Conservation (phyloP, 2,888 invertebrate genomes). For the Cataglyphis altisquamis region DNA sequence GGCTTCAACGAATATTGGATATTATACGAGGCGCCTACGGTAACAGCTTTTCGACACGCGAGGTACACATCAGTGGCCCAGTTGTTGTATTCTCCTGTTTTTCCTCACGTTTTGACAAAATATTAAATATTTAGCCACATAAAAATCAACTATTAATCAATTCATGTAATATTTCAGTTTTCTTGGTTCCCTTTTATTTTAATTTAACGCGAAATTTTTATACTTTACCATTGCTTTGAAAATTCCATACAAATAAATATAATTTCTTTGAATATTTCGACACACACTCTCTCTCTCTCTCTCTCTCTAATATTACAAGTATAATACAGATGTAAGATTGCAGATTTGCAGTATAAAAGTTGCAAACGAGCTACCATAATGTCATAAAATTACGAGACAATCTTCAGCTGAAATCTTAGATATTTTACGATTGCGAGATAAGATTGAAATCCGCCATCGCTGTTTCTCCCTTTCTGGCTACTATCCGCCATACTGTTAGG, state of each 20-base stretch:
- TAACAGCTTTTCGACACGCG: conserved; percentile 83
- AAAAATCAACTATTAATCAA: conserved; percentile 13
- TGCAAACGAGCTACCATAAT: background rate
- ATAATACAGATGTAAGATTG: background rate
- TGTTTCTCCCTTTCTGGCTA: conserved; percentile 65
- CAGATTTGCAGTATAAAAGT: background rate
- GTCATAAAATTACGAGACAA: background rate
- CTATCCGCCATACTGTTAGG: conserved; percentile 81
- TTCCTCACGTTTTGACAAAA: conserved; percentile 53
- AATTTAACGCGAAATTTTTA: background rate
- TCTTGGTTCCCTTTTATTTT: background rate
- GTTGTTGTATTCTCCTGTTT: conserved; percentile 68
- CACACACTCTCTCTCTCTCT: background rate
- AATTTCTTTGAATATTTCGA: too few species aligned
- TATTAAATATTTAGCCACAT: conserved; percentile 59
- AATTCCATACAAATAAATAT: background rate
- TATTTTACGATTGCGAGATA: conserved; percentile 15
- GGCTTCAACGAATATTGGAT: conserved; percentile 81
- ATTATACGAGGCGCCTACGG: conserved; percentile 80
- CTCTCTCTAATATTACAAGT: background rate
- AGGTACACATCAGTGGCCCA: conserved; percentile 79
- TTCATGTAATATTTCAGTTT: background rate
- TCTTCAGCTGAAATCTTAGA: background rate
- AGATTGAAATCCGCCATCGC: conserved; percentile 68
- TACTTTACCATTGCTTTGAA: background rate